phyloP scores from a whole-genome alignment of 2,888 invertebrate species.

The Clepsis dumicolana region DNA sequence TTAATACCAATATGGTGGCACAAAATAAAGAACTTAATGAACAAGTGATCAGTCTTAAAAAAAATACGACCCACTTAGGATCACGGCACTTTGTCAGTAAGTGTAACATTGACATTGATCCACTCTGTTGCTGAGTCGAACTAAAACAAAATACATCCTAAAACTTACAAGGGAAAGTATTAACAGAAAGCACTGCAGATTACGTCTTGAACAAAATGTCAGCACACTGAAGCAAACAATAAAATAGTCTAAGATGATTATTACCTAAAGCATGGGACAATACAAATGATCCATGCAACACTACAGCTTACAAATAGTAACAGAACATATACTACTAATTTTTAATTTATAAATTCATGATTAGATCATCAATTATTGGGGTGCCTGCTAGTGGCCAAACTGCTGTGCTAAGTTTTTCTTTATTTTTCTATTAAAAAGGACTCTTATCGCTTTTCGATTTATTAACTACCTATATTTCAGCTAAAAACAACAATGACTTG shows the following conservation, averaged over 20 bases:
- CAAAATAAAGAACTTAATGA: constrained; percentile 82
- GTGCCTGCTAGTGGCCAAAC: constrained; percentile 59
- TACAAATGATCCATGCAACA: constrained; percentile 56
- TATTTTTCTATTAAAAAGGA: neutral
- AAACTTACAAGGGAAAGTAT: constrained; percentile 73
- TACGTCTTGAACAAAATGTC: constrained; percentile 72
- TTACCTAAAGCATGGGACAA: constrained; percentile 61
- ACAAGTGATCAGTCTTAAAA: constrained; percentile 84
- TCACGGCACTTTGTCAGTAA: constrained; percentile 67
- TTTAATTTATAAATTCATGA: constrained; percentile 53
- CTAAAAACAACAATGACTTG: constrained; percentile 34
- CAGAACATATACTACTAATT: constrained; percentile 55
- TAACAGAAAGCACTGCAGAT: constrained; percentile 80
- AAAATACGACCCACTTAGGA: constrained; percentile 66
- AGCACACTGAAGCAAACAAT: constrained; percentile 73
- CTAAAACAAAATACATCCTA: constrained; percentile 69
- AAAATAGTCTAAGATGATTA: constrained; percentile 62
- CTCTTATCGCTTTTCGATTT: constrained; percentile 15
- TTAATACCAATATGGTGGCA: constrained; percentile 74
- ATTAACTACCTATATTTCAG: constrained; percentile 43
- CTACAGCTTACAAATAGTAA: constrained; percentile 52
- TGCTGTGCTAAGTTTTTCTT: constrained; percentile 41
- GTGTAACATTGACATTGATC: constrained; percentile 60
- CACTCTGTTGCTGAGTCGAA: constrained; percentile 83
- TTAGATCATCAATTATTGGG: constrained; percentile 64